Evolutionary conservation across 2,113 vertebrate species (phyloP).

Genomic region (Ceyx melanurus): DNA sequence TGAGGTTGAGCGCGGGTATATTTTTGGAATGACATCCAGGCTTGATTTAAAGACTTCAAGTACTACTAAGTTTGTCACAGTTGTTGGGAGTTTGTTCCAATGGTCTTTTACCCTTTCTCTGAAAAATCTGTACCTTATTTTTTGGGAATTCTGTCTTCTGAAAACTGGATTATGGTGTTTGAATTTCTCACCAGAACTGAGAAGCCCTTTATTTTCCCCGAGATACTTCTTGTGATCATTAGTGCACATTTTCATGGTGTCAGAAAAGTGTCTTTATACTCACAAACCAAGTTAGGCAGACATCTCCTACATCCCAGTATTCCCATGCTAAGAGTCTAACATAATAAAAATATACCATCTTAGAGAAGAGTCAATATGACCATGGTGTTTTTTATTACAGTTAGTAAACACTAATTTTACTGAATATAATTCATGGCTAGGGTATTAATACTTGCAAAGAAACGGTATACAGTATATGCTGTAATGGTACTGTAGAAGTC

Average conservation of each 20-base stretch:
- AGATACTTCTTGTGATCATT: not conserved
- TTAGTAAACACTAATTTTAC: not conserved
- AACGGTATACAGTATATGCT: not conserved
- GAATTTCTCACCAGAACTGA: not conserved
- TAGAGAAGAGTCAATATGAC: not conserved
- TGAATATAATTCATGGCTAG: not conserved
- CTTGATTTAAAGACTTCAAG: constrained; percentile 18
- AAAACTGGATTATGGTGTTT: not conserved
- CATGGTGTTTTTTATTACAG: not conserved
- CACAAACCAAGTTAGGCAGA: not conserved
- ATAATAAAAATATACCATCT: not conserved
- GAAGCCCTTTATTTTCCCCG: not conserved
- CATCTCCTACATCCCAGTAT: not conserved
- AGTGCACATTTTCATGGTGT: not conserved
- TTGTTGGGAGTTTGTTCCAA: not conserved
- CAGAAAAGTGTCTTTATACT: not conserved
- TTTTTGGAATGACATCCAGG: not conserved
- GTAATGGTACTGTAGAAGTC: not conserved
- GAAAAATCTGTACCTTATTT: not conserved
- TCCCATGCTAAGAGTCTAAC: not conserved
- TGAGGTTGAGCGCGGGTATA: not conserved
- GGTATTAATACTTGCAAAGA: not conserved
- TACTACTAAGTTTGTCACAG: not conserved
- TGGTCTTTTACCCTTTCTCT: not conserved
- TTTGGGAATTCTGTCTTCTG: not conserved